Evolutionary conservation across 2,113 vertebrate species (phyloP), one percentile per base, ranked within the genome.

Genomic region (Takifugu flavidus): DNA sequence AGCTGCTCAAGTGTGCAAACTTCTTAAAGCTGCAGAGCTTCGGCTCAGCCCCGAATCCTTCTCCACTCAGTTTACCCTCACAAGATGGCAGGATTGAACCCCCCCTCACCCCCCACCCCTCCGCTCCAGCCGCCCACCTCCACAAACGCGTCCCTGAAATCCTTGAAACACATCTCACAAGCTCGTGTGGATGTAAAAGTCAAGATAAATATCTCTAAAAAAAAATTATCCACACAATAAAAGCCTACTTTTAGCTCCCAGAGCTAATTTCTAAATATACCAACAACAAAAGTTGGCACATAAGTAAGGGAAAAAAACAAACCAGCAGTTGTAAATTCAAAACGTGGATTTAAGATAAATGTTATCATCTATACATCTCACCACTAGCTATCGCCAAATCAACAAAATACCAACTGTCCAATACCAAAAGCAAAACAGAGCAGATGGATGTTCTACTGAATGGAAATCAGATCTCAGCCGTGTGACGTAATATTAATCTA

Each of bases 1-100:
- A 91, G 79, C 80, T 79, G 82, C 84, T 88, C 75, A 82, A 86
- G 87, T 86, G 88, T 84, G 85, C 78, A 87, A 86, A 86, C 78
- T 76, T 82, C 81, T 89, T 85, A 89, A 90, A 90, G 88, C 85
- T 78, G 76, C 82, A 88, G 86, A 73, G 81, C 75, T 71, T 62
- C 42, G 54, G 68, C 56, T 74, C 73, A 31, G 53, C 76, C 66
- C 29, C 77, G 76, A 78, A 74, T 79, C 80, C 78, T 77, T 51
- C 13, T 74, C 78, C 74, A 67, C 74, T 86, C 54, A 75, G 66
- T 86, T 80, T 77, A 71, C 81, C 79, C 75, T 82, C 79, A 60
- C 64, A 74, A 50, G 46, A 65, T 63, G 65, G 74, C 62, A 82
- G 61, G 75, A 45, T 34, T 71, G 74, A 71, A 52, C 42, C 74